phyloP scores from a whole-genome alignment of 2,888 invertebrate genomes.

The Ormyrus rosae region DNA sequence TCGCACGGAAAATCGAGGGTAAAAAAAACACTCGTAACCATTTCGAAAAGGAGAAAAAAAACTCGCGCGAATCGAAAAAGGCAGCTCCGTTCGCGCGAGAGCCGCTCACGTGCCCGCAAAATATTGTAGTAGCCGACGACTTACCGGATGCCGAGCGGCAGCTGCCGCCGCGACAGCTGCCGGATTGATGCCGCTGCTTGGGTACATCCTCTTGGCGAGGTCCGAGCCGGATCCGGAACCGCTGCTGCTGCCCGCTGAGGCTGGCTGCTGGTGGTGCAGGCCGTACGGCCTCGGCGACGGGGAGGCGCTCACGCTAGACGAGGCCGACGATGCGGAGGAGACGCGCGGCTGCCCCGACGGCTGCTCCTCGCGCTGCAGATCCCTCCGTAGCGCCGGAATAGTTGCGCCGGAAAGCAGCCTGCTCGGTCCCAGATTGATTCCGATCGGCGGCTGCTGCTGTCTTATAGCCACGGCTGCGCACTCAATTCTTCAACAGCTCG shows the following conservation, averaged over 20 bases:
- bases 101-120: no score
- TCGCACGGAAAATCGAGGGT: no score
- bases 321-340: slow-evolving; percentile 37
- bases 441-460: neutral
- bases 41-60: no score
- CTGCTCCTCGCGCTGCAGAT: slow-evolving; percentile 42
- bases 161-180: slow-evolving; percentile 75
- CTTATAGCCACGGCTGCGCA: neutral
- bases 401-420: slow-evolving; percentile 38
- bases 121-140: slow-evolving; percentile 31
- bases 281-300: slow-evolving; percentile 27
- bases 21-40: no score
- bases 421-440: neutral
- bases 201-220: slow-evolving; percentile 66
- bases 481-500: no score
- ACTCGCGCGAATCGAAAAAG: no score
- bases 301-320: slow-evolving; percentile 35
- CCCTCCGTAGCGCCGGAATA: slow-evolving; percentile 54
- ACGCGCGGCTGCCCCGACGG: slow-evolving; percentile 25
- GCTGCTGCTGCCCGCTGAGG: neutral
- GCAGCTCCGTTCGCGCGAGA: no score
- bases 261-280: neutral
- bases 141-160: slow-evolving; percentile 74
- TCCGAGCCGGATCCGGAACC: no score
- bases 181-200: slow-evolving; percentile 72